phyloP scores from a whole-genome alignment of 1,140 invertebrate genomes.

The Piezodorus guildinii region DNA sequence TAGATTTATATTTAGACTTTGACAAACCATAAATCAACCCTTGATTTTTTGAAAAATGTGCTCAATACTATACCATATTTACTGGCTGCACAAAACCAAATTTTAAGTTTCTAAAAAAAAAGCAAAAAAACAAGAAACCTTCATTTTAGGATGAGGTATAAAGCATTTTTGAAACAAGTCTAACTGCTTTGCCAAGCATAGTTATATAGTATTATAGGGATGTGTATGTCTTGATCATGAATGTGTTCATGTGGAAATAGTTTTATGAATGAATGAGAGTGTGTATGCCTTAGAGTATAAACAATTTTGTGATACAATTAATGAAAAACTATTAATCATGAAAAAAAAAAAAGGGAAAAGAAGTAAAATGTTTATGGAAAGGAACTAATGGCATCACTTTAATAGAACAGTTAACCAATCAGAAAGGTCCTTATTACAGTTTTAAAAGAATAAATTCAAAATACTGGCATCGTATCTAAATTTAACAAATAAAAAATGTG shows the following conservation, averaged over 20 bases:
- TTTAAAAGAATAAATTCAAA: slow-evolving; percentile 16
- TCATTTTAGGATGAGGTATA: slow-evolving; percentile 1
- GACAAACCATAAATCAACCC: background rate
- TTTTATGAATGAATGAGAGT: slow-evolving; percentile 10
- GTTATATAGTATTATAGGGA: slow-evolving; percentile 9
- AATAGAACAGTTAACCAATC: slow-evolving; percentile 11
- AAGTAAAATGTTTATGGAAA: background rate
- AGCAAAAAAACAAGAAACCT: slow-evolving; percentile 17
- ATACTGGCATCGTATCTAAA: slow-evolving; percentile 1
- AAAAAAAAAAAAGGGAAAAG: slow-evolving; percentile 3
- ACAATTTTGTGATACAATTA: slow-evolving; percentile 19
- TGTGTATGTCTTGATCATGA: background rate
- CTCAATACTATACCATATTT: background rate
- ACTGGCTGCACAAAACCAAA: slow-evolving; percentile 12
- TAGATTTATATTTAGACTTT: slow-evolving; percentile 16
- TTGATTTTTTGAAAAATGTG: slow-evolving; percentile 3
- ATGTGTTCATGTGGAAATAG: background rate
- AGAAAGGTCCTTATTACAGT: background rate
- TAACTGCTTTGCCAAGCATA: slow-evolving; percentile 13
- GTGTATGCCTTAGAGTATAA: slow-evolving; percentile 14
- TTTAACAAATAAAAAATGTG: slow-evolving; percentile 12
- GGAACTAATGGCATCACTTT: background rate
- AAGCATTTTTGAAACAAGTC: background rate
- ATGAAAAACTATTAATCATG: background rate
- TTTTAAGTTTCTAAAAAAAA: slow-evolving; percentile 5